Evolutionary conservation across 2,888 invertebrate genomes (phyloP), one percentile per base, ranked within the genome.

Genomic region (Andrena bicolor): DNA sequence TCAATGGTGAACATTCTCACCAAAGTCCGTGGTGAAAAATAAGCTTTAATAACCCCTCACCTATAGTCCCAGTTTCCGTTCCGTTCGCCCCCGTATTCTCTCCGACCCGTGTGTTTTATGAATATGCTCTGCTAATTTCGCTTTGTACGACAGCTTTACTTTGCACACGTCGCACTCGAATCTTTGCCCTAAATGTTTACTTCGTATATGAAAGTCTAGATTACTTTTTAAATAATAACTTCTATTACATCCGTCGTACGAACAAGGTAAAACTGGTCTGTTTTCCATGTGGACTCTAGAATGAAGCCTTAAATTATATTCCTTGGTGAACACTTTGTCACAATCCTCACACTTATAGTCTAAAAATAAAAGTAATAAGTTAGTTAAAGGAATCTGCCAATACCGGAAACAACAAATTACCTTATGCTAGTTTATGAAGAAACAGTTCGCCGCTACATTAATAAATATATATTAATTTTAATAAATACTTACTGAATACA

Each of bases 141-240:
- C 61, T 74, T 92, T 92, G 0, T 84, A 35, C 0, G 75, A 66
- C 32, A 91, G 32, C 64, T 79, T 81, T n/a, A 26, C 2, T 26
- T 86, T 82, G 32, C 92, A 92, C 35, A 89, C 81, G 32, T 92
- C 91, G 28, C 92, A 93, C 1, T 83, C 69, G 35, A 94, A 95
- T 58, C 92, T 95, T 3, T 94, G 86, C 1, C 94, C 94, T 26
- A 94, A 90, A 88, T 96, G 96, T 49, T 93, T 94, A 1, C 93
- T 92, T 74, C 93, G 86, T 74, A 96, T 94, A 84, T 96, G 96
- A 73, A 95, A 94, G 1, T 93, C 94, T 23, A 96, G 93, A 93
- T 96, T 96, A 58, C 94, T 94, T 84, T 95, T 95, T 80, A 94
- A 95, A 5, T 94, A 93, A 90, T 96, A 96, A 75, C 92, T 91